A percentile compares a stretch with the other conserved stretches of the same genome.
Conservation (phyloP, 2,113 vertebrate genomes). For the Forbesichthys agassizii region DNA sequence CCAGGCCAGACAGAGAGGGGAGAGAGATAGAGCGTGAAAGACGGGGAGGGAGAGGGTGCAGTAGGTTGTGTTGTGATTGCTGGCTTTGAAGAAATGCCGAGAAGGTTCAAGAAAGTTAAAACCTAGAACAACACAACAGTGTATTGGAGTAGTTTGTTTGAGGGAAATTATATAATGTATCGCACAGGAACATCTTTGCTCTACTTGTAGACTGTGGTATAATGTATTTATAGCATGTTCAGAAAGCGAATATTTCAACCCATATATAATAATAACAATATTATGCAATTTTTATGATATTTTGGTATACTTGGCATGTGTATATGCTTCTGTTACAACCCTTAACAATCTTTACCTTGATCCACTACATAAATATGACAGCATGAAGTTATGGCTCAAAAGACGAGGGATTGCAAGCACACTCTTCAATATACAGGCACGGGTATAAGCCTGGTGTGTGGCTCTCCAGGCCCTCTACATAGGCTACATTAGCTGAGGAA, state of each 20-base stretch:
- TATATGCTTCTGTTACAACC: too few relatives aligned
- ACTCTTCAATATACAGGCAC: background rate
- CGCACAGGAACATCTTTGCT: too few relatives aligned
- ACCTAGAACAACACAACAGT: too few relatives aligned
- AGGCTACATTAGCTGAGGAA: conserved; percentile 2
- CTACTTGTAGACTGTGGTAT: too few relatives aligned
- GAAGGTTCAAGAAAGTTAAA: background rate
- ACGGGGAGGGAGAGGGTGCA: background rate
- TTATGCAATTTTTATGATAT: too few relatives aligned
- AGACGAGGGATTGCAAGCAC: background rate
- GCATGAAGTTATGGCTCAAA: background rate
- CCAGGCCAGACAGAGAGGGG: background rate
- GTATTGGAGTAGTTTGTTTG: too few relatives aligned
- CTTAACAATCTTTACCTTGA: too few relatives aligned
- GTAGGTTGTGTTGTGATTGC: background rate
- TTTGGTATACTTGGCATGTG: background rate
- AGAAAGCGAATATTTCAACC: too few relatives aligned
- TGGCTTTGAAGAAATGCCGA: background rate
- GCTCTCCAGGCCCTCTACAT: too few relatives aligned
- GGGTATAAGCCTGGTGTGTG: background rate
- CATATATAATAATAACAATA: too few relatives aligned
- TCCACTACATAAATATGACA: background rate
- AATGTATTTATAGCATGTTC: too few relatives aligned
- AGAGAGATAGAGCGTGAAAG: background rate
- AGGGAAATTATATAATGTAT: too few relatives aligned